These are phyloP conservation scores for Drosophila persimilis DNA, from an alignment of 1,140 invertebrate species.

Conservation along the genomic window DNA sequence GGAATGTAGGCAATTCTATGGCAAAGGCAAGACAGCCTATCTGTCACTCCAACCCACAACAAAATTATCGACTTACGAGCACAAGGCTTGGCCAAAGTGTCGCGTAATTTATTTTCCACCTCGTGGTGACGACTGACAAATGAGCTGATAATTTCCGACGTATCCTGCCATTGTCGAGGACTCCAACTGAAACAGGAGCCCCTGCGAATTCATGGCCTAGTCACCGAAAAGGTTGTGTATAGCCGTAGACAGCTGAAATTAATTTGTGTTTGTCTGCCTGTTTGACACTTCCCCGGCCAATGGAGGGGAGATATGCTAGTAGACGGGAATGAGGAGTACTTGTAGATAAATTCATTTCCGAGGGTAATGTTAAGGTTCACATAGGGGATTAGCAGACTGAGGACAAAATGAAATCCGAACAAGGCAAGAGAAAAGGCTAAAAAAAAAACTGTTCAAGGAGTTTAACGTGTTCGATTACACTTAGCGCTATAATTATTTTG, in stretches of 20 bases:
- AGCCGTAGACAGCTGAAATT: conserved; percentile 50
- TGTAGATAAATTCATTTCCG: too few relatives aligned
- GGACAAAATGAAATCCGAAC: too few relatives aligned
- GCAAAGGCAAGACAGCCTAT: conserved; percentile 7
- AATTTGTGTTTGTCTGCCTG: conserved; percentile 42
- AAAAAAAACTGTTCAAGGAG: too few relatives aligned
- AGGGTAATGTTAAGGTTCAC: too few relatives aligned
- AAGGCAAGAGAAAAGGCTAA: too few relatives aligned
- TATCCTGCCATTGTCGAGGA: conserved; percentile 45
- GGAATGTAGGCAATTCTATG: conserved; percentile 45
- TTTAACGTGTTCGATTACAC: too few relatives aligned
- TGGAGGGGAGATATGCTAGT: conserved; percentile 29
- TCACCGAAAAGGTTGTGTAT: conserved; percentile 31
- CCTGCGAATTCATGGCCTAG: neutral
- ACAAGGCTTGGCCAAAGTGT: conserved; percentile 45
- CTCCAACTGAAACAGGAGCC: neutral
- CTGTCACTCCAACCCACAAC: conserved; percentile 31
- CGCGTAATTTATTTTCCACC: conserved; percentile 61
- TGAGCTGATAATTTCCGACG: conserved; percentile 55
- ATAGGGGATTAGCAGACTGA: too few relatives aligned
- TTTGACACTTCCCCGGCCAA: conserved; percentile 31
- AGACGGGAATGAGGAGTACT: too few relatives aligned
- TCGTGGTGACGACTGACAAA: conserved; percentile 50
- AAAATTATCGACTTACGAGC: conserved; percentile 43
- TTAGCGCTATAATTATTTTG: too few relatives aligned